phyloP scores from a whole-genome alignment of 2,113 vertebrate species.

The Prunella himalayana region DNA sequence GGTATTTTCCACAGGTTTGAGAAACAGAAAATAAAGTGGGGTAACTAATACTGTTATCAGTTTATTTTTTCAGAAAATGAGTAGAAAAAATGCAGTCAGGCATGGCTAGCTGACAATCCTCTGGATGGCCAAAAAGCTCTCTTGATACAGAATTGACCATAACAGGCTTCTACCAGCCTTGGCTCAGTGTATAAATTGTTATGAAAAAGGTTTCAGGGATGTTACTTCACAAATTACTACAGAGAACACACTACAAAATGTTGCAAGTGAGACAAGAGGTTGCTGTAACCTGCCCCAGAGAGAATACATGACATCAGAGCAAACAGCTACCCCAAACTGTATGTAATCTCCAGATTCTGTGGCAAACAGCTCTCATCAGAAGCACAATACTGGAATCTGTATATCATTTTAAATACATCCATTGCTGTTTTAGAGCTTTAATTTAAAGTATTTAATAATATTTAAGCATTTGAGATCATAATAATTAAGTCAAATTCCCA shows the following conservation, averaged over 20 bases:
- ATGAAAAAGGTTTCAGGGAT: neutral
- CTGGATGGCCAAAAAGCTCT: neutral
- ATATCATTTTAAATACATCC: neutral
- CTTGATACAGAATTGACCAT: neutral
- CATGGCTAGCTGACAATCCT: neutral
- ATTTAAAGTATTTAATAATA: neutral
- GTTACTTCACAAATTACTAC: neutral
- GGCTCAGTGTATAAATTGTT: neutral
- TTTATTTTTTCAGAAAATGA: neutral
- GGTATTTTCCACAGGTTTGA: neutral
- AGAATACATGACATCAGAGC: neutral
- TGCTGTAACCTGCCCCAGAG: neutral
- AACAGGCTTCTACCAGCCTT: neutral
- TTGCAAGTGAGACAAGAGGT: neutral
- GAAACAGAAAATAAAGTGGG: neutral
- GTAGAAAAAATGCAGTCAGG: neutral
- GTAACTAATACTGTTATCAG: neutral
- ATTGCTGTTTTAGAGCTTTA: neutral
- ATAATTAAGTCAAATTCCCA: neutral
- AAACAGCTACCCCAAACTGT: neutral
- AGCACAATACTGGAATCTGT: neutral
- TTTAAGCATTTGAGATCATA: neutral
- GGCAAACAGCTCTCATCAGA: neutral
- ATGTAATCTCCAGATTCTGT: neutral
- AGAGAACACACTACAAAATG: neutral